Evolutionary conservation across 1,140 invertebrate species (phyloP), one percentile per base, ranked within the genome.

Genomic region (Whitmania pigra): DNA sequence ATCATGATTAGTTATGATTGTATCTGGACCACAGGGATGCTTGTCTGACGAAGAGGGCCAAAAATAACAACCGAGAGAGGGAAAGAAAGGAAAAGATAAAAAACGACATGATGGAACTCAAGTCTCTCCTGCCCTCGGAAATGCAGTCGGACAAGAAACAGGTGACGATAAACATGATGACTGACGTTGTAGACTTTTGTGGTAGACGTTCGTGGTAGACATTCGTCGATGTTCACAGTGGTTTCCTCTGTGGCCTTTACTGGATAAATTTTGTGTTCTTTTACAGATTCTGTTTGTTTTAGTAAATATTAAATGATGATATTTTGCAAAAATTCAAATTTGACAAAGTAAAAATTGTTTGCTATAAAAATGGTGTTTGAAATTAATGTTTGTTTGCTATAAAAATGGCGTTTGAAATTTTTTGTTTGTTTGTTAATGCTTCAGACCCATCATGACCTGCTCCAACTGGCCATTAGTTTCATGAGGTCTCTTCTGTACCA

Each of bases 41-140:
- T 15, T 49, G 43, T 49, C 15, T 49, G 43, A 49, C 43, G 15
- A 49, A 49, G 43, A 49, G 43, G 43, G 43, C 43, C 31, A 36
- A 49, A 36, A 36, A 70, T 36, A 70, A 70, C 29, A 31, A 49
- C 17, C 31, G 49, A 5, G 43, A 70, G 69, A 70, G 53, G 29
- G 69, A 70, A 70, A 70, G 69, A 40, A 70, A 70, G 20, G 69
- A 53, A 49, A 70, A 54, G 53, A 70, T 70, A 43, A 70, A 70
- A 29, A 53, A 53, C 13, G 69, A 70, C 43, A 70, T 70, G 69
- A 9, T 49, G 49, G 69, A 70, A 49, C 31, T 70, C 20, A 20
- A 70, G 29, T 6, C n/a, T 27, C 53, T 70, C 5, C 69, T 70
- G 49, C 69, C 69, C 1, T 49, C 69, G 13, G 31, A 36, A 53